Evolutionary conservation across 2,888 invertebrate species (phyloP).

Genomic region (Eumacrocentrus americanus): DNA sequence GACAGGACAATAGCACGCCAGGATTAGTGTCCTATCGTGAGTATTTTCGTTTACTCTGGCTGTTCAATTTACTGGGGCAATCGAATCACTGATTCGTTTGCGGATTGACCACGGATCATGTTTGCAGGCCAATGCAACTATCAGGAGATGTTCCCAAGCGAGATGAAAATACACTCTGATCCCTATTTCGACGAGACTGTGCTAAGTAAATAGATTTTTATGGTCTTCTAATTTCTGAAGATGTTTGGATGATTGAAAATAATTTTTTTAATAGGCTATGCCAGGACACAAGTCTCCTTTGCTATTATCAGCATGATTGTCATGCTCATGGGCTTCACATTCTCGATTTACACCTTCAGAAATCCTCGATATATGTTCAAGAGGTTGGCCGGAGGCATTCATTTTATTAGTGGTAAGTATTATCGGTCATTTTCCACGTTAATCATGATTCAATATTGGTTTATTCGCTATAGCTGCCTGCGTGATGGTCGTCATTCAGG

Average conservation of each 20-base stretch:
- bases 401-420: slow-evolving; percentile 78
- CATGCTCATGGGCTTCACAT: slow-evolving; percentile 81
- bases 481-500: slow-evolving; percentile 82
- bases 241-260: background rate
- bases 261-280: slow-evolving; percentile 71
- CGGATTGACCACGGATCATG: background rate
- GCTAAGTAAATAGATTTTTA: slow-evolving; percentile 62
- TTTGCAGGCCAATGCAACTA: slow-evolving; percentile 66
- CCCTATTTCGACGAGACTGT: slow-evolving; percentile 65
- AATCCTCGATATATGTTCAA: slow-evolving; percentile 90
- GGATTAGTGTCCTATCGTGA: slow-evolving; percentile 40
- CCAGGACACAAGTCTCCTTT: slow-evolving; percentile 83
- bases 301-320: slow-evolving; percentile 81
- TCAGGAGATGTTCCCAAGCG: slow-evolving; percentile 69
- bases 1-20: slow-evolving; percentile 33
- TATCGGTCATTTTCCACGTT: slow-evolving; percentile 35
- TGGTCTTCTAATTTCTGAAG: background rate
- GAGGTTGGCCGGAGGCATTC: slow-evolving; percentile 81
- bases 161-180: slow-evolving; percentile 63
- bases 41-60: too few relatives aligned
- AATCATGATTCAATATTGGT: background rate
- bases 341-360: slow-evolving; percentile 82
- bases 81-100: background rate
- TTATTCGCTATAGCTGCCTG: slow-evolving; percentile 68
- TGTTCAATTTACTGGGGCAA: too few relatives aligned